phyloP scores from a whole-genome alignment of 2,797 vertebrate genomes.

The Brachyrhaphis roseni region DNA sequence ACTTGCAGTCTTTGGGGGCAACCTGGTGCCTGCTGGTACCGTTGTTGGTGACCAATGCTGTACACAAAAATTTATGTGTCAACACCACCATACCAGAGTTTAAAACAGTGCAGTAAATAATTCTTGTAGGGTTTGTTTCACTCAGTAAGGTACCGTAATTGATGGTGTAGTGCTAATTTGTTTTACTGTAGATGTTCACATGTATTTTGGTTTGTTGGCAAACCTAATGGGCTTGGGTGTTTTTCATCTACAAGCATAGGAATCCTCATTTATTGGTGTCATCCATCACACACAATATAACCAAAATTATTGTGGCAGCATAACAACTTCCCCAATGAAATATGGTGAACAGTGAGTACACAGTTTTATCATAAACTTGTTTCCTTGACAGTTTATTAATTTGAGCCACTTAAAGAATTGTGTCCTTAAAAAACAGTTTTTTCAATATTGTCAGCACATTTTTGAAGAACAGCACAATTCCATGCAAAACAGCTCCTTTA shows the following conservation, averaged over 20 bases:
- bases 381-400: neutral
- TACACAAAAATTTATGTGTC: neutral
- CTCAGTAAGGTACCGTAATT: neutral
- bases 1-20: neutral
- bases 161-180: neutral
- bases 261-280: neutral
- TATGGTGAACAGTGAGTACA: neutral
- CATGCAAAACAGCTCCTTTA: neutral
- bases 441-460: neutral
- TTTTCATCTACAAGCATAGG: no score
- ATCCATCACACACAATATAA: neutral
- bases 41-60: neutral
- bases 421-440: neutral
- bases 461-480: neutral
- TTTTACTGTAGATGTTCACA: neutral
- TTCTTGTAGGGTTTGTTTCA: neutral
- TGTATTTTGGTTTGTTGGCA: neutral
- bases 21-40: neutral
- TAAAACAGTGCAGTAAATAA: neutral
- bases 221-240: neutral
- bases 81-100: neutral
- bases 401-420: neutral
- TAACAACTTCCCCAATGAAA: neutral
- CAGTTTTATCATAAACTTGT: neutral
- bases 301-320: neutral